phyloP scores from a whole-genome alignment of 1,140 invertebrate species.

The Portunus trituberculatus region DNA sequence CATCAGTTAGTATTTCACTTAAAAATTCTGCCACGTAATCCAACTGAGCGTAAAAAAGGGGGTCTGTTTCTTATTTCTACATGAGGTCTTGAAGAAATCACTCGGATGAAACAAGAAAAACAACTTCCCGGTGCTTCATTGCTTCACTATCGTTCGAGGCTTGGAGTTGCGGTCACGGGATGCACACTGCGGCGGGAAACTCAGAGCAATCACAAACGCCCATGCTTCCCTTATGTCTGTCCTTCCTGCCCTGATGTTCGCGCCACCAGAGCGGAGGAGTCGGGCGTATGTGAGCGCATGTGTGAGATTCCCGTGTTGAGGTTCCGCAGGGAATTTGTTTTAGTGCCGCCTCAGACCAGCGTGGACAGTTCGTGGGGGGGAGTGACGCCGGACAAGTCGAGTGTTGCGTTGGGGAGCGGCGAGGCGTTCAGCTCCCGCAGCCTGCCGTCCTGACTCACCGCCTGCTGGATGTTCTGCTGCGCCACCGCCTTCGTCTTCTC shows the following conservation, averaged over 20 bases:
- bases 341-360: constrained; percentile 33
- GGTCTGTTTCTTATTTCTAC: too few species aligned
- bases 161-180: background rate
- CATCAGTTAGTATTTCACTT: too few species aligned
- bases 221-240: background rate
- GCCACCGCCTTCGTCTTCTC: constrained; percentile 67
- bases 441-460: constrained; percentile 63
- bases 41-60: too few species aligned
- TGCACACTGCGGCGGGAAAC: background rate
- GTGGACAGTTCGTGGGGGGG: constrained; percentile 71
- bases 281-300: background rate
- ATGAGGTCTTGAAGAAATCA: too few species aligned
- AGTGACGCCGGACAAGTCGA: constrained; percentile 63
- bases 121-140: background rate
- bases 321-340: background rate
- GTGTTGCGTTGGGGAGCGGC: constrained; percentile 68
- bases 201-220: too few species aligned
- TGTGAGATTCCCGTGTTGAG: background rate
- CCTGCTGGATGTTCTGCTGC: constrained; percentile 73
- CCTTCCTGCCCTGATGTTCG: background rate
- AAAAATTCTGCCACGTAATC: too few species aligned
- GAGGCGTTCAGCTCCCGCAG: constrained; percentile 67
- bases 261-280: background rate
- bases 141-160: background rate
- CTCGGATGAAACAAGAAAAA: too few species aligned